Percentiles rank a stretch among this genome's conserved stretches.
Evolutionary conservation across 2,888 invertebrate species (phyloP).

Genomic region (Dryadula phaetusa): DNA sequence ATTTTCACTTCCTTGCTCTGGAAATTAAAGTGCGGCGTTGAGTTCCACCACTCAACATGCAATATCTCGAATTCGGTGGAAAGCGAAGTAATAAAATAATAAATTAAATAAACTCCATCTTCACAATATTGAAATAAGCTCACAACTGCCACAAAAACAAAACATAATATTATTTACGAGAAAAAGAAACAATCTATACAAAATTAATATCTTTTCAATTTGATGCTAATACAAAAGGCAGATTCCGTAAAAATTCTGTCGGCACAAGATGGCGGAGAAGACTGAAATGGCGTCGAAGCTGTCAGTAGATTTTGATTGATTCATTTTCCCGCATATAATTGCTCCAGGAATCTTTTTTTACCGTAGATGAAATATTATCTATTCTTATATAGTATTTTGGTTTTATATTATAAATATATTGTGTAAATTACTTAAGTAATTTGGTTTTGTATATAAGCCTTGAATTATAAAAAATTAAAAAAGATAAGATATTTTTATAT

Average conservation of each 20-base stretch:
- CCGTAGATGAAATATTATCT: background rate
- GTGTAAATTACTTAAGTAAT: too few species aligned
- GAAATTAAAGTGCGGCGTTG: too few species aligned
- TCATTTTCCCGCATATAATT: slow-evolving; percentile 18
- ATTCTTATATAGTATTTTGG: background rate
- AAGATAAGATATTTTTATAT: too few species aligned
- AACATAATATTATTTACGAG: background rate
- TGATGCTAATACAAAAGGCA: slow-evolving; percentile 21
- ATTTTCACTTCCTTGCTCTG: too few species aligned
- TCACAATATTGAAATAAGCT: too few species aligned
- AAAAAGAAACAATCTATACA: background rate
- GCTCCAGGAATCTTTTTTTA: slow-evolving; percentile 3
- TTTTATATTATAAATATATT: background rate
- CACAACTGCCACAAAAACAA: background rate
- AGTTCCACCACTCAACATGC: too few species aligned
- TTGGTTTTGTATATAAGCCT: too few species aligned
- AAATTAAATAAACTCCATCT: too few species aligned
- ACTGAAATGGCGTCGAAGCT: slow-evolving; percentile 31
- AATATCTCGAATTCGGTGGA: too few species aligned
- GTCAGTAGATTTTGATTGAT: slow-evolving; percentile 36
- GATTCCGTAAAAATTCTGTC: slow-evolving; percentile 29
- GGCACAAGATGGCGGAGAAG: slow-evolving; percentile 29
- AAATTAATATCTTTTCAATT: slow-evolving; percentile 18
- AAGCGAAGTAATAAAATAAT: too few species aligned
- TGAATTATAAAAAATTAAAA: too few species aligned